Percentiles rank a stretch among this genome's conserved stretches.
These are phyloP conservation scores for Delia radicum DNA, from an alignment of 1,140 invertebrate genomes.

Conservation along the genomic window DNA sequence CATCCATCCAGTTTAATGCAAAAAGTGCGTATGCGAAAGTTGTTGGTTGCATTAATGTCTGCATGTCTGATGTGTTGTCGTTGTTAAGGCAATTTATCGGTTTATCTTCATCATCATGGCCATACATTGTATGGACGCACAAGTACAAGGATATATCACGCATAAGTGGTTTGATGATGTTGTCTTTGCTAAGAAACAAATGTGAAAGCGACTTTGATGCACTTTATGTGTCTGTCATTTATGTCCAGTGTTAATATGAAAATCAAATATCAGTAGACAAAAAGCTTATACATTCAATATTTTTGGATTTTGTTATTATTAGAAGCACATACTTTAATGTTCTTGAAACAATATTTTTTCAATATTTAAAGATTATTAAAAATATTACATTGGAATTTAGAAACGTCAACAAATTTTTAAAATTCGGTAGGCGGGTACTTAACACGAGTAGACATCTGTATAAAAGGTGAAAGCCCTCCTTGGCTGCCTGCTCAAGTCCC, in stretches of 20 bases:
- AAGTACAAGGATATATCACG: background rate
- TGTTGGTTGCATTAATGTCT: background rate
- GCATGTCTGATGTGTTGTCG: background rate
- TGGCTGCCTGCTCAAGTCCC: too few relatives aligned
- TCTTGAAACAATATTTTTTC: too few relatives aligned
- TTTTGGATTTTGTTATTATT: too few relatives aligned
- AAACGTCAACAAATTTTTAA: too few relatives aligned
- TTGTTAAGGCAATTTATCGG: conserved; percentile 10
- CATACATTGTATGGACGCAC: background rate
- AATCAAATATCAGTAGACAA: background rate
- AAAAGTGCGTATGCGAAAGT: background rate
- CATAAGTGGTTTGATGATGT: background rate
- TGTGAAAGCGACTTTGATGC: background rate
- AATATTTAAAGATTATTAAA: too few relatives aligned
- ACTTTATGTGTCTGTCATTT: background rate
- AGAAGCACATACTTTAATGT: too few relatives aligned
- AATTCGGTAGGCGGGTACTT: too few relatives aligned
- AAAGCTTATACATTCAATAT: too few relatives aligned
- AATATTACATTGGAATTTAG: too few relatives aligned
- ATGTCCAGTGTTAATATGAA: background rate
- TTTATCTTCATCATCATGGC: background rate
- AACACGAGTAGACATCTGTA: too few relatives aligned
- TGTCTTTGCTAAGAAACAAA: background rate
- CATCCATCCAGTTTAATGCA: background rate
- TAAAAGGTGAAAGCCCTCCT: too few relatives aligned